These are phyloP conservation scores for Ictalurus furcatus DNA, from an alignment of 2,113 vertebrate genomes.

Conservation along the genomic window DNA sequence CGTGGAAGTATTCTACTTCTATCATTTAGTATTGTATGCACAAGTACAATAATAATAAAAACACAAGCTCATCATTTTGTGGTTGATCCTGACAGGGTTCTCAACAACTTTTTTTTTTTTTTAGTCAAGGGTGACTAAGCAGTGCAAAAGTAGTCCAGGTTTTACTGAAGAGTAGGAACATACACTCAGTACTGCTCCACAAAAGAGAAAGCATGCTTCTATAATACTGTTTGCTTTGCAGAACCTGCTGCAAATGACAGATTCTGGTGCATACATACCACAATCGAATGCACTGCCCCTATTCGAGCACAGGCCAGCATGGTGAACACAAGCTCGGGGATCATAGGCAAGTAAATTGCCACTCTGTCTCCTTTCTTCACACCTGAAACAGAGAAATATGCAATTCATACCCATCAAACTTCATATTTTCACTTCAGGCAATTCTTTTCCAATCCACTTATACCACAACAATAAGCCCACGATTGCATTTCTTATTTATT, in stretches of 20 bases:
- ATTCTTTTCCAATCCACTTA: neutral
- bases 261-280: slow-evolving; percentile 65
- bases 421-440: neutral
- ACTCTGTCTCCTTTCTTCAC: slow-evolving; percentile 79
- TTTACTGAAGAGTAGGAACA: neutral
- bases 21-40: neutral
- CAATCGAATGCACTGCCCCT: slow-evolving; percentile 78
- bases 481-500: neutral
- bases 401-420: neutral
- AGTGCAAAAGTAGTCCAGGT: neutral
- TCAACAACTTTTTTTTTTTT: neutral
- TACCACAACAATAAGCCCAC: neutral
- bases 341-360: slow-evolving; percentile 82
- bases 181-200: neutral
- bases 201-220: neutral
- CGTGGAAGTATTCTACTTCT: neutral
- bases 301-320: slow-evolving; percentile 82
- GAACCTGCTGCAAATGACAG: neutral
- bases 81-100: neutral
- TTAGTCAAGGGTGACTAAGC: neutral
- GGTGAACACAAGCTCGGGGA: slow-evolving; percentile 78
- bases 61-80: neutral
- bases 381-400: slow-evolving; percentile 63
- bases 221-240: neutral
- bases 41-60: neutral